These are phyloP conservation scores for Erebia palarica DNA, from an alignment of 2,888 invertebrate genomes.

Conservation along the genomic window DNA sequence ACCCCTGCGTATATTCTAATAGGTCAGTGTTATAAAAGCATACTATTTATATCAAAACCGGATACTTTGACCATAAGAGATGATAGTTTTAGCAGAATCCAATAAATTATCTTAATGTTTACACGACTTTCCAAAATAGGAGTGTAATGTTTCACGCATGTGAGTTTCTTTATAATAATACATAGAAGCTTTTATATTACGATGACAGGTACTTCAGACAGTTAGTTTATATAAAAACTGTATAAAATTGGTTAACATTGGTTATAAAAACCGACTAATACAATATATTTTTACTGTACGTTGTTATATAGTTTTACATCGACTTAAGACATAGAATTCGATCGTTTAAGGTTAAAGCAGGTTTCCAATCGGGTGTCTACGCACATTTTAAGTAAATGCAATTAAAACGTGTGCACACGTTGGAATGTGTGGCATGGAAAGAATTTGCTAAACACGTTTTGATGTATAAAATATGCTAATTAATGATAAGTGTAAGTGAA, in stretches of 20 bases:
- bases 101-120: too few relatives aligned
- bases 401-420: constrained; percentile 8
- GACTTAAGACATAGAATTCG: constrained; percentile 15
- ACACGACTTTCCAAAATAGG: too few relatives aligned
- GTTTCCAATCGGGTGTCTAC: neutral
- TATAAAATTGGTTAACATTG: neutral
- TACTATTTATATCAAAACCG: constrained; percentile 6
- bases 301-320: neutral
- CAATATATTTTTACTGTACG: neutral
- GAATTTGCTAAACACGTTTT: constrained; percentile 12
- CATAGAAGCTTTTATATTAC: too few relatives aligned
- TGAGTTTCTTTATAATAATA: too few relatives aligned
- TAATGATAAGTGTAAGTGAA: too few relatives aligned
- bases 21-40: constrained; percentile 19
- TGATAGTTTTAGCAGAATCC: too few relatives aligned
- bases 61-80: neutral
- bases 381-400: constrained; percentile 4
- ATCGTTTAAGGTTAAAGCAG: neutral
- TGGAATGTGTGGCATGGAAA: constrained; percentile 9
- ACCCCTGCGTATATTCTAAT: constrained; percentile 25
- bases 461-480: neutral
- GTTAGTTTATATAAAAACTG: neutral
- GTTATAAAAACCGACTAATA: neutral
- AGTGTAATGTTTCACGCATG: too few relatives aligned
- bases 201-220: too few relatives aligned